Conservation (phyloP, 2,888 invertebrate genomes). For the Apodemia mormo region DNA sequence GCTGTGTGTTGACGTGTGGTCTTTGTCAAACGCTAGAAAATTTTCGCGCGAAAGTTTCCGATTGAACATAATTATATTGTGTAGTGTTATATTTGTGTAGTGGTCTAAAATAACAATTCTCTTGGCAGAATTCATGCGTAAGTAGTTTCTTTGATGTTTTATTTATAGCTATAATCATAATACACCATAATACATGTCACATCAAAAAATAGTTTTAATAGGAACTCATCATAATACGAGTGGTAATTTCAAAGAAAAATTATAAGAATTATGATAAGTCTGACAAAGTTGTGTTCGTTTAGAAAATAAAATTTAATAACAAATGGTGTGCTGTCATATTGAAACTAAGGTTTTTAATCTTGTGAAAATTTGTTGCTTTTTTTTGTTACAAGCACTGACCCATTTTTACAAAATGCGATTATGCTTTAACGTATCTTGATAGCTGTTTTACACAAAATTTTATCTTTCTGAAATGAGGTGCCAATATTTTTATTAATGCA, state of each 20-base stretch:
- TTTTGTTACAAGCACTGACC: background rate
- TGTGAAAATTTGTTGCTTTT: slow-evolving; percentile 1
- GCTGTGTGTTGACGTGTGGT: slow-evolving; percentile 40
- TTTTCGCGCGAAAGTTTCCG: slow-evolving; percentile 61
- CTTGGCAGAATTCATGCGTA: slow-evolving; percentile 24
- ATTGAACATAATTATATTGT: slow-evolving; percentile 36
- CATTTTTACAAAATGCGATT: too few species aligned
- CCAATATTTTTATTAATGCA: too few species aligned
- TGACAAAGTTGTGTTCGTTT: background rate
- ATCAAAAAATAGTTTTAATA: background rate
- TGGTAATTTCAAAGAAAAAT: slow-evolving; percentile 4
- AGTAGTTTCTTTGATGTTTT: slow-evolving; percentile 19
- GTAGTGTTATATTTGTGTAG: slow-evolving; percentile 46
- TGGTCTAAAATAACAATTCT: slow-evolving; percentile 19
- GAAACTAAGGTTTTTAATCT: background rate
- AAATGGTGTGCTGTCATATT: background rate
- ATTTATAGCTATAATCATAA: background rate
- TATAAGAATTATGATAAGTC: background rate
- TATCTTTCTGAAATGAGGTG: too few species aligned
- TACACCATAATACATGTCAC: background rate
- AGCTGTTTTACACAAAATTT: too few species aligned
- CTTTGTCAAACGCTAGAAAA: slow-evolving; percentile 43
- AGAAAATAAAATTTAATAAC: slow-evolving; percentile 8
- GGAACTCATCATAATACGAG: background rate
- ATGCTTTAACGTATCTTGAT: too few species aligned